Evolutionary conservation across 2,797 vertebrate species (phyloP).

Genomic region (Eulemur rubriventer): DNA sequence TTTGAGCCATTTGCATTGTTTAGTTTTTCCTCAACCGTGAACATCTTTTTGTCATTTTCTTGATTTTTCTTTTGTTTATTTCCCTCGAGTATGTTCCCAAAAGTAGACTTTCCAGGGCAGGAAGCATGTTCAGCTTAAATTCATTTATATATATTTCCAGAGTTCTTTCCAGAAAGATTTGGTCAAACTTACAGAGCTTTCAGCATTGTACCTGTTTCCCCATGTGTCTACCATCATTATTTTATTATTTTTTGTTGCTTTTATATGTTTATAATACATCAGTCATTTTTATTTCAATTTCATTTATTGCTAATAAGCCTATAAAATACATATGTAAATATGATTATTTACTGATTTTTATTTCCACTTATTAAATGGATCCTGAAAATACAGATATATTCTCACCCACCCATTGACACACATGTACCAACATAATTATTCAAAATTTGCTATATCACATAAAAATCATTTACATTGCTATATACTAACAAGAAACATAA

Average conservation of each 20-base stretch:
- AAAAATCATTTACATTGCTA: not conserved
- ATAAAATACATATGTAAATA: not conserved
- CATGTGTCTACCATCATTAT: not conserved
- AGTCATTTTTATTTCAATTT: slow-evolving; percentile 25
- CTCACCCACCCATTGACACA: not conserved
- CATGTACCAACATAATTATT: not conserved
- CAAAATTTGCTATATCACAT: not conserved
- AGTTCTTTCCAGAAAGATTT: not conserved
- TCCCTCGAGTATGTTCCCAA: not conserved
- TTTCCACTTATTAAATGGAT: not conserved
- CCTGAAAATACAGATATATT: not conserved
- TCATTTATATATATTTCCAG: not conserved
- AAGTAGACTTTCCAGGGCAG: slow-evolving; percentile 10
- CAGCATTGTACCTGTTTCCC: not conserved
- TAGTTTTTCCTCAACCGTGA: not conserved
- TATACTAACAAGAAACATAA: not conserved
- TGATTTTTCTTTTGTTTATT: slow-evolving; percentile 40
- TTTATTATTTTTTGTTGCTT: not conserved
- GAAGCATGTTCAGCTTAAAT: not conserved
- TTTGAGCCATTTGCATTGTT: not conserved
- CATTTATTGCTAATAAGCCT: not conserved
- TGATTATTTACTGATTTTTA: not conserved
- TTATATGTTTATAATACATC: not conserved
- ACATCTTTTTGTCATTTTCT: slow-evolving; percentile 41
- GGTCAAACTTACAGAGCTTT: not conserved